Evolutionary conservation across 2,797 vertebrate genomes (phyloP).

Genomic region (Fringilla coelebs): DNA sequence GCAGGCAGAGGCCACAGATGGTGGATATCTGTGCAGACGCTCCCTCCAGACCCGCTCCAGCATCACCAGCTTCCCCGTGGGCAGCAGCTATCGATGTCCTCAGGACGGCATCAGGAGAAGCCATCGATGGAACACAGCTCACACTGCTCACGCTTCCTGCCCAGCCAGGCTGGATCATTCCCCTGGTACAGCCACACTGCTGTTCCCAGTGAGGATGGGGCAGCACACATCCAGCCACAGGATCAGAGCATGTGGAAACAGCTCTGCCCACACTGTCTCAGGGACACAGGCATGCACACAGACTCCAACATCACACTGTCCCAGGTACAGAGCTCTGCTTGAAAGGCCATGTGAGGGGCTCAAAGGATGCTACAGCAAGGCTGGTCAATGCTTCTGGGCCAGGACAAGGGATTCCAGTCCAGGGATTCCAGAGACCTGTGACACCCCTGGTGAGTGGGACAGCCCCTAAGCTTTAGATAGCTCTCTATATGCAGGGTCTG

Average conservation of each 20-base stretch:
- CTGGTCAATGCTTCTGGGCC: not conserved
- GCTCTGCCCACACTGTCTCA: not conserved
- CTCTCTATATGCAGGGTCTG: not conserved
- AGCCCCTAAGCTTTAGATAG: not conserved
- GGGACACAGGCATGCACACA: not conserved
- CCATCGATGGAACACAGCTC: not conserved
- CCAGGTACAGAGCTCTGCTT: not conserved
- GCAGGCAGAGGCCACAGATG: not conserved
- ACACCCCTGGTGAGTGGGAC: not conserved
- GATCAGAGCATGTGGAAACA: accelerated
- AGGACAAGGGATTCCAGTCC: not conserved
- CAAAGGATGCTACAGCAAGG: not conserved
- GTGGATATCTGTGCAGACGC: not conserved
- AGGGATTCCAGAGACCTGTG: not conserved
- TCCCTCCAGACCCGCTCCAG: not conserved
- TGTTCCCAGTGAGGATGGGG: accelerated
- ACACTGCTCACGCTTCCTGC: not conserved
- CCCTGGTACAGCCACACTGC: not conserved
- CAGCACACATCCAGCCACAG: accelerated
- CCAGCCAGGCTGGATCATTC: not conserved
- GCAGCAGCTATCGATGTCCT: not conserved
- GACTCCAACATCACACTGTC: not conserved
- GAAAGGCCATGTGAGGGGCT: not conserved
- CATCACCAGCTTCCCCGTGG: accelerated
- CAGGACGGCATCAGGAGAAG: accelerated